Base-by-base conservation (phyloP, 2,888 invertebrate species). In the Dioctria linearis region DNA sequence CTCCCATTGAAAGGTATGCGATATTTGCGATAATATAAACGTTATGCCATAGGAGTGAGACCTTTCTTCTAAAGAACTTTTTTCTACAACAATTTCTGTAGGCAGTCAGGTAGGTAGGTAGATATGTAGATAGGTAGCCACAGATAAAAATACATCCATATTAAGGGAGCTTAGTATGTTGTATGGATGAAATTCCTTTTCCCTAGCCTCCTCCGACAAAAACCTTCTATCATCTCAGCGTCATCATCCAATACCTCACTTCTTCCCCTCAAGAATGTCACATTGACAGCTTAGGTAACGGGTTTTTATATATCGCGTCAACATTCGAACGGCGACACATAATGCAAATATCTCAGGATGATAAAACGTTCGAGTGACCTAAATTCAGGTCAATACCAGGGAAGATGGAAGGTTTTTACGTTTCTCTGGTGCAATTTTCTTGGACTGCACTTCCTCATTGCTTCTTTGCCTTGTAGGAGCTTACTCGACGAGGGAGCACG, bases 361-460 rank as follows among this genome's bases (percentile, higher is more conserved):
- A 76, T 71, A 81, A 80, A 83, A 79, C 83, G 85, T 85, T 84
- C 84, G 85, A 85, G 85, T 86, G 86, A 86, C 86, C 86, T 84
- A 86, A 86, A 86, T 86, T 85, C 85, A 86, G 86, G 86, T 86
- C 86, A 86, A 85, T 86, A 83, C 83, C 83, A 57, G 80, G 73
- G 39, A 80, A 78, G 78, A 78, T 66, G 65, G 49, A 65, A 65
- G 78, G 76, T 63, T 63, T 43, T 61, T 51, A 63, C 61, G 37
- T 49, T 51, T 46, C 73, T 57, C 25, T 40, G 63, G n/a, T 63
- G 76, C 63, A 63, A 63, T 76, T 76, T 76, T 76, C 76, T 76
- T 76, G 76, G 63, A 63, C 46, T 76, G 63, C 63, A 76, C 76
- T 76, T 76, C 76, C 76, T 76, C 76, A 76, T 76, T 46, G 76